phyloP scores from a whole-genome alignment of 1,140 invertebrate genomes.

The Ceratitis capitata region DNA sequence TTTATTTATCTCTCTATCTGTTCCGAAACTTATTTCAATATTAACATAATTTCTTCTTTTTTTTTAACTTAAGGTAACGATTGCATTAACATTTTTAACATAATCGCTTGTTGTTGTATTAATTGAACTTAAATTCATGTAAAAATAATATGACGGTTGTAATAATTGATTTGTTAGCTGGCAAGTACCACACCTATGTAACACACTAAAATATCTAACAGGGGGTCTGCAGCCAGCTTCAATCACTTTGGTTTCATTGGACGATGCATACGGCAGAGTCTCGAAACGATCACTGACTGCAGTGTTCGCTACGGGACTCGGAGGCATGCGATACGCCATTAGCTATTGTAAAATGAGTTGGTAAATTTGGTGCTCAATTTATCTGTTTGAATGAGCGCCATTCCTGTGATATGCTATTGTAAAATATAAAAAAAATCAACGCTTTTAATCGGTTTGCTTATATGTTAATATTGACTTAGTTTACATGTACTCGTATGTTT shows the following conservation, averaged over 20 bases:
- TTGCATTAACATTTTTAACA: background rate
- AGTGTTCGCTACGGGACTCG: background rate
- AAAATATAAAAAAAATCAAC: constrained; percentile 27
- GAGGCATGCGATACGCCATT: background rate
- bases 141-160: constrained; percentile 1
- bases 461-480: constrained; percentile 30
- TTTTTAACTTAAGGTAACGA: background rate
- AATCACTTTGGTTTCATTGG: background rate
- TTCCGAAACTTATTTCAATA: constrained; percentile 21
- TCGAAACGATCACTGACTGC: background rate
- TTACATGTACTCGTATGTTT: background rate
- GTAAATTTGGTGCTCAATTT: background rate
- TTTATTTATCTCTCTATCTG: background rate
- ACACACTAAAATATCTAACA: background rate
- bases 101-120: constrained; percentile 1
- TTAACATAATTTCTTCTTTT: background rate
- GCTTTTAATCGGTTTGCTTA: background rate
- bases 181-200: background rate
- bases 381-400: background rate
- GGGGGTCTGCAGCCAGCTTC: background rate
- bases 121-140: background rate
- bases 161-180: background rate
- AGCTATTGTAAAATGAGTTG: constrained; percentile 26
- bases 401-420: constrained; percentile 10
- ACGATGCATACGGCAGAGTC: too few species aligned